phyloP scores from a whole-genome alignment of 1,140 invertebrate genomes.

The Acyrthosiphon pisum region DNA sequence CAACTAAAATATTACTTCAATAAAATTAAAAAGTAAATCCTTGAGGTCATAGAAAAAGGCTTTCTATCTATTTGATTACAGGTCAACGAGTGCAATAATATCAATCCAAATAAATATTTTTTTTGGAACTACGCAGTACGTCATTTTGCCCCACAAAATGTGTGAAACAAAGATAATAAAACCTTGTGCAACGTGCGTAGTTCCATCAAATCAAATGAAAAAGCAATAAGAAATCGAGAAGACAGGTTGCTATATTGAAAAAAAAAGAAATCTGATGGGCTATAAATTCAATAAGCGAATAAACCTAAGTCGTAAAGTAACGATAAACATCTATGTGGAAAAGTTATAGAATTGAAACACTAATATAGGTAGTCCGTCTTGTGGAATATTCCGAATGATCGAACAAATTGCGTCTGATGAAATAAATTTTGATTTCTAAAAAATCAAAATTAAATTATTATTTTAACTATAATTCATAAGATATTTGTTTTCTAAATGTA shows the following conservation, averaged over 20 bases:
- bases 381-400: neutral
- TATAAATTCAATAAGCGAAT: neutral
- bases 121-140: constrained; percentile 62
- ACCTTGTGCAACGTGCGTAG: neutral
- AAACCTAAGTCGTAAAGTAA: constrained; percentile 13
- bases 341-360: neutral
- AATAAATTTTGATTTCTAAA: neutral
- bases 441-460: neutral
- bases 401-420: neutral
- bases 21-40: neutral
- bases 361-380: neutral
- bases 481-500: neutral
- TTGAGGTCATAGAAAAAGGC: neutral
- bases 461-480: neutral
- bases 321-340: neutral
- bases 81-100: neutral
- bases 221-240: neutral
- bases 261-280: neutral
- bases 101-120: constrained; percentile 60
- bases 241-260: neutral
- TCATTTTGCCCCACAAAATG: neutral
- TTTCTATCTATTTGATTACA: neutral
- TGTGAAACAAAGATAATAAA: constrained; percentile 10
- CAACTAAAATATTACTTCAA: neutral
- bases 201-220: neutral